phyloP scores from a whole-genome alignment of 2,113 vertebrate species.

The Ploceus nigricollis region DNA sequence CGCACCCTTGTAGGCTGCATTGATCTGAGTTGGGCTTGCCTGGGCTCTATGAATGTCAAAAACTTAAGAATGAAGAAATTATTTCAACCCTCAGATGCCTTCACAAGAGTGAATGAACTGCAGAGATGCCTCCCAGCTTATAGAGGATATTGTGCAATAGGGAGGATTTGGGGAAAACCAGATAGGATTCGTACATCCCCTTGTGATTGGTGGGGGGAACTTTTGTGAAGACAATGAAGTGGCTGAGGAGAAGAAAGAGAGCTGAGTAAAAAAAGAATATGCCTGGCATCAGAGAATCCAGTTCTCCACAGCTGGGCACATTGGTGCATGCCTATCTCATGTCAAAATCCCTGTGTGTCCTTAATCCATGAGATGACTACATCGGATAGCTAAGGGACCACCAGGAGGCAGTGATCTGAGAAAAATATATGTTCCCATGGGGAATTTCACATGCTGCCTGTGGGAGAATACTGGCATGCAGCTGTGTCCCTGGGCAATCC shows the following conservation, averaged over 20 bases:
- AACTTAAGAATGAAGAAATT: not conserved
- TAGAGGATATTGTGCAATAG: not conserved
- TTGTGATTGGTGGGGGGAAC: not conserved
- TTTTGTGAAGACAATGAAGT: not conserved
- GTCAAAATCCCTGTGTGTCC: not conserved
- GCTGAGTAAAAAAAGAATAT: not conserved
- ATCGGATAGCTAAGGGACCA: not conserved
- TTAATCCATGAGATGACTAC: not conserved
- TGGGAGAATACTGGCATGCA: not conserved
- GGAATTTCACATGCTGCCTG: not conserved
- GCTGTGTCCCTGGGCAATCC: not conserved
- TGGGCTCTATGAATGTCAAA: not conserved
- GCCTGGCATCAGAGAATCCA: not conserved
- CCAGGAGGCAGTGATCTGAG: not conserved
- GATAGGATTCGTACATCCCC: not conserved
- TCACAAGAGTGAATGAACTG: not conserved
- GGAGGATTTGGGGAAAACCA: not conserved
- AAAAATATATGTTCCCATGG: not conserved
- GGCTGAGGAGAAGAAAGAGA: not conserved
- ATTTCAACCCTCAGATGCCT: not conserved
- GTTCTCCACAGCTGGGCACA: not conserved
- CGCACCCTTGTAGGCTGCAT: not conserved
- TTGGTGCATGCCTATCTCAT: not conserved
- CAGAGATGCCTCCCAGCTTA: not conserved
- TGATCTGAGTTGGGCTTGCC: not conserved